Base-by-base conservation (phyloP, 2,113 vertebrate species). In the Zapornia atra region DNA sequence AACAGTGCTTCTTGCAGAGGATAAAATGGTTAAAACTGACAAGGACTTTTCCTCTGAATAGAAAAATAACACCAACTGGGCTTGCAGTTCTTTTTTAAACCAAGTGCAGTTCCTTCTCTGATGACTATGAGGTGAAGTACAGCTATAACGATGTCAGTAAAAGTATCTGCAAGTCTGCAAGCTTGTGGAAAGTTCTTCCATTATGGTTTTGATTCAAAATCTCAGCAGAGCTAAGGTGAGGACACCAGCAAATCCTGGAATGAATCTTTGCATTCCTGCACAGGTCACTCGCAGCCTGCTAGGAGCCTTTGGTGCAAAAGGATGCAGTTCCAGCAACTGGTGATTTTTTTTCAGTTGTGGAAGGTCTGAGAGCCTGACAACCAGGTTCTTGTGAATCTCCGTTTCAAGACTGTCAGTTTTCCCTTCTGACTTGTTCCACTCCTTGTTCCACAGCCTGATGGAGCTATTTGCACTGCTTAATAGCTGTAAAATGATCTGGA, bases 51-150 rank as follows among this genome's bases (percentile, higher is more conserved):
- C 31, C 63, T 46, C 3, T 20, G 22, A 72, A 15, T 13, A 81
- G 53, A 34, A 51, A 72, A 66, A 57, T 29, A 5, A 21, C 7
- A 33, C 8, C 17, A 29, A 0, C 1, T 29, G 21, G 34, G 10
- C 28, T 66, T 44, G 40, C 17, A 18, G 7, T 21, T 68, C 1
- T 51, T 54, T 44, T 60, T 48, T 44, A 34, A 72, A 48, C 29
- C 24, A 42, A 57, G 13, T 70, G 72, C 65, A 68, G 21, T 81
- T 94, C 92, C 63, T 72, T 48, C 73, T 69, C 22, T 14, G 46
- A 28, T 79, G 81, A 42, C 73, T 95, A 93, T 93, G 40, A 89
- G 91, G 91, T 53, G 86, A 86, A 54, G 60, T 36, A 92, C 66
- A 92, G 60, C 88, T 81, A 14, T 10, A 25, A 33, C 44, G 36